Evolutionary conservation across 2,113 vertebrate genomes (phyloP), one percentile per base, ranked within the genome.

Genomic region (Nicator chloris): DNA sequence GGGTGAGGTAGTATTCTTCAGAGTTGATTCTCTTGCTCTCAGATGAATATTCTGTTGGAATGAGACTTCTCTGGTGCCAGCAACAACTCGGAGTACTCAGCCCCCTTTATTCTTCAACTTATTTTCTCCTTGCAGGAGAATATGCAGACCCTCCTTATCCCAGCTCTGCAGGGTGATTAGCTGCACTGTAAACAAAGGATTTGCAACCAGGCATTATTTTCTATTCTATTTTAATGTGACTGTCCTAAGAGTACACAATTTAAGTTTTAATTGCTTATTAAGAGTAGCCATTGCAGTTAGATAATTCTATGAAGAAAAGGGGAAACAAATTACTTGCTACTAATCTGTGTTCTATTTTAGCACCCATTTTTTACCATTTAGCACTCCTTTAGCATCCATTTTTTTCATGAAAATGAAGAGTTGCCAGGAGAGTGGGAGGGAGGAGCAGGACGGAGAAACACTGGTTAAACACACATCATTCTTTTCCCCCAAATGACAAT

Each of bases 241-340:
- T 77, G 76, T 75, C 64, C 56, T 85, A 66, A 66, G 39, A 71
- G 51, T 37, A 63, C 40, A 56, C 47, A 49, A n/a, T 80, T 81
- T 56, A 73, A 65, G 51, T 90, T 92, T 90, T 94, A 89, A 82
- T 90, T 73, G 78, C 76, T 92, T 91, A 82, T 59, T 91, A 85
- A 35, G 30, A 54, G 39, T 83, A 81, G 53, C 49, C 69, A 65
- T 49, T 86, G 50, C 33, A 71, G 37, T 66, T 82, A 66, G 61
- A 53, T 78, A 95, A 81, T 92, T 78, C 47, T 23, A 26, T 73
- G 42, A 92, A 83, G 63, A 82, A 78, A 87, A 69, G 15, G 47
- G 28, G 77, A 88, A 79, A 69, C 20, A 90, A 86, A 87, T 82
- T 84, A 50, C 33, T 88, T 90, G 31, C 66, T 70, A 76, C 44